phyloP scores from a whole-genome alignment of 2,888 invertebrate genomes.

The Carpatolechia fugitivella region DNA sequence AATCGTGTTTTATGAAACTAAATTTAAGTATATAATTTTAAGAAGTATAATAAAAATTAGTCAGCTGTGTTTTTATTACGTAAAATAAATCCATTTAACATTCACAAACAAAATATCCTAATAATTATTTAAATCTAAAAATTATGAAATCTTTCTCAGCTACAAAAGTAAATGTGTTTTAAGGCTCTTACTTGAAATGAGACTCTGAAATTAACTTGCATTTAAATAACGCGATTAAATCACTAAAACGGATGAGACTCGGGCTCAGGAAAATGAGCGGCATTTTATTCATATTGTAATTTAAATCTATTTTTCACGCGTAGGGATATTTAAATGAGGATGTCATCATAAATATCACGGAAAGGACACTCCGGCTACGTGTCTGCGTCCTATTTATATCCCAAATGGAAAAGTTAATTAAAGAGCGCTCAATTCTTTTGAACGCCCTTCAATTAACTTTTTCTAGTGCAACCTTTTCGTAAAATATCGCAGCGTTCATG shows the following conservation, averaged over 20 bases:
- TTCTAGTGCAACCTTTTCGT: not conserved
- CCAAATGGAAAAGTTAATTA: not conserved
- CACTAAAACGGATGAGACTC: not conserved
- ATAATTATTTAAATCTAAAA: constrained; percentile 49
- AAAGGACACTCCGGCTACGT: not conserved
- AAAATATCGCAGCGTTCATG: no score
- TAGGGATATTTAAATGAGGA: not conserved
- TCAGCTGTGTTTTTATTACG: no score
- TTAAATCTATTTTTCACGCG: constrained; percentile 12
- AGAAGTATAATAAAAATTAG: no score
- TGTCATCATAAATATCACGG: constrained; percentile 1
- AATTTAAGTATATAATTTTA: no score
- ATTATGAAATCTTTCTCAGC: no score
- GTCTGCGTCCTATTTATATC: not conserved
- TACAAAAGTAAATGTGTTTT: constrained; percentile 37
- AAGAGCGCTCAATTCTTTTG: not conserved
- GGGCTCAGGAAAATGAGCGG: not conserved
- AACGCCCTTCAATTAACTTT: not conserved
- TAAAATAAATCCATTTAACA: constrained; percentile 45
- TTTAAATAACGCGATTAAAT: constrained; percentile 11
- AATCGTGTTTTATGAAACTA: no score
- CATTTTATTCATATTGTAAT: constrained; percentile 3
- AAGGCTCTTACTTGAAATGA: constrained; percentile 32
- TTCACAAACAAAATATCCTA: constrained; percentile 52
- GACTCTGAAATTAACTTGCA: constrained; percentile 49